Evolutionary conservation across 1,140 invertebrate species (phyloP).

Genomic region (Zaprionus vittiger): DNA sequence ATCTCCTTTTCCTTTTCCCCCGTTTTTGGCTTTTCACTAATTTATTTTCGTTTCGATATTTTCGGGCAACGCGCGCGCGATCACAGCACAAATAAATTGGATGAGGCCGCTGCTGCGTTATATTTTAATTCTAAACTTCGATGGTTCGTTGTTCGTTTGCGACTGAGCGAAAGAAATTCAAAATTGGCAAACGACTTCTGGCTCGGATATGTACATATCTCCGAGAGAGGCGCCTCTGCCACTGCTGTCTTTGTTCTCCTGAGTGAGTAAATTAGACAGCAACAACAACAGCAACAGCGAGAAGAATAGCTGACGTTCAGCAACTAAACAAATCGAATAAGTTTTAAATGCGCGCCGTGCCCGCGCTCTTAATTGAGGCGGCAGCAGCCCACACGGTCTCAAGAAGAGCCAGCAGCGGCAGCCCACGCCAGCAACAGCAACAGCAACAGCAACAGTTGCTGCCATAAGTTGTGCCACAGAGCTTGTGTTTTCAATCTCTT

Average conservation of each 20-base stretch:
- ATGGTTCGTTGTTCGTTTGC: slow-evolving; percentile 84
- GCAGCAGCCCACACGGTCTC: slow-evolving; percentile 63
- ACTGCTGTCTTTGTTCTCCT: slow-evolving; percentile 24
- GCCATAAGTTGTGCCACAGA: slow-evolving; percentile 48
- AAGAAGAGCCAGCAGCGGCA: slow-evolving; percentile 30
- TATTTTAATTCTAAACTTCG: slow-evolving; percentile 78
- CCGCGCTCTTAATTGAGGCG: slow-evolving; percentile 76
- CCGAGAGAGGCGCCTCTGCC: background rate
- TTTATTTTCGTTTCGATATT: slow-evolving; percentile 62
- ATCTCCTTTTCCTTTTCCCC: slow-evolving; percentile 18
- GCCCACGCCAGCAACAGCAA: slow-evolving; percentile 53
- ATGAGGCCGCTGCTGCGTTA: slow-evolving; percentile 35
- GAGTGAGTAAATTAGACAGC: slow-evolving; percentile 71
- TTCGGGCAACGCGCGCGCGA: slow-evolving; percentile 65
- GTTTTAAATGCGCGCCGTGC: slow-evolving; percentile 63
- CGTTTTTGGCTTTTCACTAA: slow-evolving; percentile 31
- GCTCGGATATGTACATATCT: slow-evolving; percentile 42
- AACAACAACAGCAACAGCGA: slow-evolving; percentile 50
- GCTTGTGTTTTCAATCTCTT: background rate
- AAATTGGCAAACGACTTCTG: slow-evolving; percentile 67
- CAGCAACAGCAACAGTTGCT: slow-evolving; percentile 45
- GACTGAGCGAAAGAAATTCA: slow-evolving; percentile 80
- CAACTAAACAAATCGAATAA: slow-evolving; percentile 74
- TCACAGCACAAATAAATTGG: slow-evolving; percentile 35
- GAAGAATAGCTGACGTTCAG: slow-evolving; percentile 20